These are phyloP conservation scores for Pipistrellus pipistrellus DNA, from an alignment of 2,797 vertebrate genomes.

Conservation along the genomic window DNA sequence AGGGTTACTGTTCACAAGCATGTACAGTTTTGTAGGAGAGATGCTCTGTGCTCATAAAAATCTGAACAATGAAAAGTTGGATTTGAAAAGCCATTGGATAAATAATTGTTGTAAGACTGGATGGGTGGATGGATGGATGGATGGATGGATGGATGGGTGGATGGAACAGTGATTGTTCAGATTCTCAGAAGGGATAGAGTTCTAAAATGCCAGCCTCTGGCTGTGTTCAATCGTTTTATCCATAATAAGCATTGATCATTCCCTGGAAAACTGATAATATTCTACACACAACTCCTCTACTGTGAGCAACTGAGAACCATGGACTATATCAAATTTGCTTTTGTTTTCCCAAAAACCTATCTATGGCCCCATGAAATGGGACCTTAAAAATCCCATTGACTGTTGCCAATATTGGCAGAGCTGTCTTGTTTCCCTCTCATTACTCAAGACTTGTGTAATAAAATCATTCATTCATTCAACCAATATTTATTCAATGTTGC, in stretches of 20 bases:
- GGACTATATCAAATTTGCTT: background rate
- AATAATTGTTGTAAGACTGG: background rate
- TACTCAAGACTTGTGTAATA: background rate
- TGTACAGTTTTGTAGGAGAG: background rate
- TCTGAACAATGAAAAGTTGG: background rate
- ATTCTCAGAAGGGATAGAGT: background rate
- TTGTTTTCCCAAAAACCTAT: background rate
- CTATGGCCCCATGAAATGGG: background rate
- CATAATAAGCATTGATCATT: background rate
- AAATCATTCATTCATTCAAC: background rate
- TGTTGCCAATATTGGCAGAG: background rate
- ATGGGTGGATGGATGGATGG: background rate
- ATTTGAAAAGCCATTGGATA: conserved; percentile 6
- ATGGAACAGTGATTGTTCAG: background rate
- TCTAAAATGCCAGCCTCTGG: background rate
- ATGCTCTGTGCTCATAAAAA: background rate
- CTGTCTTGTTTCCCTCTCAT: background rate
- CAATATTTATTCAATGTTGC: conserved; percentile 18
- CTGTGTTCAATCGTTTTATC: background rate
- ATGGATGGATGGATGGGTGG: no score
- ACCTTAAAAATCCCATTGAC: background rate
- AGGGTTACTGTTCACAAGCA: background rate
- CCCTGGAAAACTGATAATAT: background rate
- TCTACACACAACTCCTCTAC: background rate
- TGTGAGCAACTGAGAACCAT: background rate